These are phyloP conservation scores for Muscidifurax raptorellus DNA, from an alignment of 1,140 invertebrate species.

Conservation along the genomic window DNA sequence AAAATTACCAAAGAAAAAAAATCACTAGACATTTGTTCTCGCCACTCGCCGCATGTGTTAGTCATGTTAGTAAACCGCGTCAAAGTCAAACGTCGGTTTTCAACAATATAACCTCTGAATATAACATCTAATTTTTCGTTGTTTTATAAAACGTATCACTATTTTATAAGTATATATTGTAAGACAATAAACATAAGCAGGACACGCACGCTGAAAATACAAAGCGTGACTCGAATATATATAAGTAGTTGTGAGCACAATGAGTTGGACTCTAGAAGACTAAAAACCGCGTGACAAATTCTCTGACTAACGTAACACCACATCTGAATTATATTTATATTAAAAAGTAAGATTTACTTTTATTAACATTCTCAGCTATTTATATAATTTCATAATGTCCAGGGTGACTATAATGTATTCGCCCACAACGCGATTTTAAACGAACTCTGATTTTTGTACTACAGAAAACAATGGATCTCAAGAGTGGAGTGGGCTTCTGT, in stretches of 20 bases:
- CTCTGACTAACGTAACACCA: background rate
- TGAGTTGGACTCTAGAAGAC: conserved; percentile 12
- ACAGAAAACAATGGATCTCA: conserved; percentile 30
- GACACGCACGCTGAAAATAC: background rate
- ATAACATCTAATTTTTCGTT: background rate
- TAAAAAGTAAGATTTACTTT: conserved; percentile 42
- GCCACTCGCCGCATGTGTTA: no score
- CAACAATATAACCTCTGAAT: no score
- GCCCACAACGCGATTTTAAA: no score
- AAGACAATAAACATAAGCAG: conserved; percentile 21
- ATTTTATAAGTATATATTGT: conserved; percentile 14
- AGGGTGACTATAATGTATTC: conserved; percentile 9
- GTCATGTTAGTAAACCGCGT: no score
- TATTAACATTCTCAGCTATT: background rate
- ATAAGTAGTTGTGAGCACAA: background rate
- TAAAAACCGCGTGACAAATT: background rate
- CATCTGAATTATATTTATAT: background rate
- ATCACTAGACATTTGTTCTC: no score
- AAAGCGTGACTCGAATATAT: conserved; percentile 47
- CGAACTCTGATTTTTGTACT: background rate
- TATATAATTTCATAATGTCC: background rate
- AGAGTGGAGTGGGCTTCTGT: conserved; percentile 3
- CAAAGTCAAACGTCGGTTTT: no score
- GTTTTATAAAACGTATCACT: conserved; percentile 36
- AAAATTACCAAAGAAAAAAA: no score